phyloP scores from a whole-genome alignment of 2,888 invertebrate genomes.

The Subacronicta megacephala region DNA sequence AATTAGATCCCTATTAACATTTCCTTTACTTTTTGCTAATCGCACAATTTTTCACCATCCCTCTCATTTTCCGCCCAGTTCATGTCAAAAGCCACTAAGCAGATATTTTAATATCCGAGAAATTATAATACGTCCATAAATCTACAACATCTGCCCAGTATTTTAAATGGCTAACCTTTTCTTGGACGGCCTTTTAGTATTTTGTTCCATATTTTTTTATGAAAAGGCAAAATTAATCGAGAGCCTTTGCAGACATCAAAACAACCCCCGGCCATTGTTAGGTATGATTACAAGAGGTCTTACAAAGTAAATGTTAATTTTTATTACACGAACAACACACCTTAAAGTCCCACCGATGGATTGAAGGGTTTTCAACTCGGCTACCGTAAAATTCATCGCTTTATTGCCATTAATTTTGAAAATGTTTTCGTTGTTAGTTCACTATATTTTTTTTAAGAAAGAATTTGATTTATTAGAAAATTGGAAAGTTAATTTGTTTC shows the following conservation, averaged over 20 bases:
- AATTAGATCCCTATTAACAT: constrained; percentile 52
- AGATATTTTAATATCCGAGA: constrained; percentile 61
- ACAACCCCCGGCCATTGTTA: constrained; percentile 84
- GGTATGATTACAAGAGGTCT: constrained; percentile 83
- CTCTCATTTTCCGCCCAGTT: constrained; percentile 57
- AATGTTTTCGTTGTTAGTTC: constrained; percentile 26
- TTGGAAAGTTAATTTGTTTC: constrained; percentile 24
- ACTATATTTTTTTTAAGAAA: constrained; percentile 18
- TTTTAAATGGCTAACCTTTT: constrained; percentile 73
- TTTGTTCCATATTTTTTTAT: constrained; percentile 75
- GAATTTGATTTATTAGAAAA: constrained; percentile 19
- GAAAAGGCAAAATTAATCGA: constrained; percentile 85
- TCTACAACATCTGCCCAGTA: constrained; percentile 70
- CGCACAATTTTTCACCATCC: constrained; percentile 51
- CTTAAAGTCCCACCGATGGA: constrained; percentile 70
- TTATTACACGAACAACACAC: constrained; percentile 80
- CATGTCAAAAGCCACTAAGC: constrained; percentile 61
- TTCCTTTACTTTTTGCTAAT: constrained; percentile 55
- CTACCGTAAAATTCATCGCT: constrained; percentile 55
- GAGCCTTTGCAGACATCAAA: constrained; percentile 84
- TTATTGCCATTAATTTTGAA: constrained; percentile 54
- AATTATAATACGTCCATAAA: constrained; percentile 64
- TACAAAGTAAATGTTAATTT: constrained; percentile 86
- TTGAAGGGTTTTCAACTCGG: constrained; percentile 59
- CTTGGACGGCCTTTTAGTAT: constrained; percentile 64